These are phyloP conservation scores for Meloidogyne floridensis DNA, from an alignment of 1,140 invertebrate species.

Conservation along the genomic window DNA sequence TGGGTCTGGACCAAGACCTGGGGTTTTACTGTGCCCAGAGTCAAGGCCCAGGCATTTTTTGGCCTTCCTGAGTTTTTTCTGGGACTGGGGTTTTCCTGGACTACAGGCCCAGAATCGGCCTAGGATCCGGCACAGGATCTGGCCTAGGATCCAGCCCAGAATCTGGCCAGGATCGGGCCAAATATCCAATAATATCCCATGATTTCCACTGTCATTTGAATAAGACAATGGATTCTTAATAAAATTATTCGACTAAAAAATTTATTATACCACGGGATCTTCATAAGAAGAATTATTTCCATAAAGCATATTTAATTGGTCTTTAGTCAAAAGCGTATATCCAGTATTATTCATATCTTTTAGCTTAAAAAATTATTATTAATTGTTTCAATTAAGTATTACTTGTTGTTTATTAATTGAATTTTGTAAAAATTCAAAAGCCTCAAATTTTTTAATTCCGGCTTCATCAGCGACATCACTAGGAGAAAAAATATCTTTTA, in stretches of 20 bases:
- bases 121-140: no score
- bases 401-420: slow-evolving; percentile 55
- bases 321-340: slow-evolving; percentile 48
- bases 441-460: slow-evolving; percentile 55
- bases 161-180: no score
- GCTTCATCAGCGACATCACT: slow-evolving; percentile 44
- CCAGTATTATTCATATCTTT: slow-evolving; percentile 57
- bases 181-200: no score
- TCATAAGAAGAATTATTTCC: slow-evolving; percentile 58
- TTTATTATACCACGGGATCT: slow-evolving; percentile 21
- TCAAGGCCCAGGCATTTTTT: no score
- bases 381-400: not conserved
- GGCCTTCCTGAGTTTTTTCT: no score
- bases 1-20: no score
- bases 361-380: slow-evolving; percentile 15
- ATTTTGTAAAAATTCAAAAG: slow-evolving; percentile 47
- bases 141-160: no score
- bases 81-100: no score
- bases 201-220: no score
- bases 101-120: no score
- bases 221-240: no score
- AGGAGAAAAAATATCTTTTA: not conserved
- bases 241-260: slow-evolving; percentile 11
- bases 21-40: no score
- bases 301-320: slow-evolving; percentile 57